phyloP scores from a whole-genome alignment of 2,113 vertebrate genomes.

The Puffinus mauretanicus region DNA sequence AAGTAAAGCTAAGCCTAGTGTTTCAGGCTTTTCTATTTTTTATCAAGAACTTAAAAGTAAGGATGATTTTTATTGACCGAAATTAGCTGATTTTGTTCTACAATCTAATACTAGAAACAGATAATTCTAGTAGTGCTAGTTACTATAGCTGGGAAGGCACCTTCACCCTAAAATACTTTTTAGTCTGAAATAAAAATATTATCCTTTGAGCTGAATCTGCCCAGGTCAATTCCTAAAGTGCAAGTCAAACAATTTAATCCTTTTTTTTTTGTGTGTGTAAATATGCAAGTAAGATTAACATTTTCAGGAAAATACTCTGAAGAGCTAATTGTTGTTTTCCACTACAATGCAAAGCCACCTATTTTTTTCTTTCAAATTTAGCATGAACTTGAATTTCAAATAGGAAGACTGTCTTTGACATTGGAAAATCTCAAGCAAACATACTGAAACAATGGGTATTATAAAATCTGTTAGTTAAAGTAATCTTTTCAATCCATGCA shows the following conservation, averaged over 20 bases:
- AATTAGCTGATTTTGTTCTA: not conserved
- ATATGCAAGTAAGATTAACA: not conserved
- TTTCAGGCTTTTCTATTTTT: not conserved
- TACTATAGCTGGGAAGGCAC: not conserved
- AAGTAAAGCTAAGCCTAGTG: not conserved
- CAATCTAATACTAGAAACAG: not conserved
- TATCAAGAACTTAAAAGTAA: not conserved
- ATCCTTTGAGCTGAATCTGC: not conserved
- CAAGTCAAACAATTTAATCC: not conserved
- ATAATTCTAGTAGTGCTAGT: not conserved
- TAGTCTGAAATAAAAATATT: not conserved
- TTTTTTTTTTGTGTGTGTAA: not conserved
- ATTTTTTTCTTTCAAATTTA: not conserved
- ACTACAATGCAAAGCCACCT: not conserved
- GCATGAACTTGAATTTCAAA: not conserved
- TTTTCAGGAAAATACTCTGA: constrained; percentile 9
- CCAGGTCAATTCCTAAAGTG: not conserved
- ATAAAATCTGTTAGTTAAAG: not conserved
- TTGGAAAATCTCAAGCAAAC: not conserved
- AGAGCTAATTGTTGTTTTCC: not conserved
- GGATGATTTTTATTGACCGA: not conserved
- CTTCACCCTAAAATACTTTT: not conserved
- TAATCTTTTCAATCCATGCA: not conserved
- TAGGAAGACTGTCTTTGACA: not conserved
- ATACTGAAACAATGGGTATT: not conserved